A percentile compares a stretch with the other conserved stretches of the same genome.
phyloP scores from a whole-genome alignment of 2,888 invertebrate genomes.

The Macaria liturata region DNA sequence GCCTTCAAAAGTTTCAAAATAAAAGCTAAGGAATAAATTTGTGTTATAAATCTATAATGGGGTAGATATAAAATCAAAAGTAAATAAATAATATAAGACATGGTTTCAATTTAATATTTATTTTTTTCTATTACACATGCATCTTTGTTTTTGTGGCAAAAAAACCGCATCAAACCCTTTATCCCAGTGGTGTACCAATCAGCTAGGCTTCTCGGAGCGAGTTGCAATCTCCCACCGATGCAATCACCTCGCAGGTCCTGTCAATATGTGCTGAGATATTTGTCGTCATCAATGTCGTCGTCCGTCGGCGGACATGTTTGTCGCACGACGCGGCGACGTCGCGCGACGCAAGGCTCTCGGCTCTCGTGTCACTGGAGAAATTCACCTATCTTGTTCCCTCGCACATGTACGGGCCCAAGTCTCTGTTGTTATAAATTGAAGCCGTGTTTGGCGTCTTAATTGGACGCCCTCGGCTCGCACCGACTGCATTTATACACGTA shows the following conservation, averaged over 20 bases:
- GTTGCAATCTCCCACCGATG: conserved; percentile 20
- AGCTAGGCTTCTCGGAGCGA: conserved; percentile 2
- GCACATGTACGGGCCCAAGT: conserved; percentile 47
- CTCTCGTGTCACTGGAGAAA: conserved; percentile 61
- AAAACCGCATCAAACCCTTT: not conserved
- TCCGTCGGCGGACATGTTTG: conserved; percentile 59
- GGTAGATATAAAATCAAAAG: no score
- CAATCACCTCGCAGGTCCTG: conserved; percentile 25
- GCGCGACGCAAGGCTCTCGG: conserved; percentile 41
- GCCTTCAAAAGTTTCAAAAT: no score
- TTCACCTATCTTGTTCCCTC: conserved; percentile 53
- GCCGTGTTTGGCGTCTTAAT: conserved; percentile 62
- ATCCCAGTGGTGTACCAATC: conserved; percentile 8
- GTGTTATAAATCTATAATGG: no score
- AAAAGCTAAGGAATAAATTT: no score
- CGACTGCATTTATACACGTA: conserved; percentile 13
- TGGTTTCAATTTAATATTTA: no score
- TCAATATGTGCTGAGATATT: conserved; percentile 48
- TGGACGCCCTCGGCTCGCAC: conserved; percentile 50
- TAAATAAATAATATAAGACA: no score
- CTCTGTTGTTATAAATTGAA: conserved; percentile 76
- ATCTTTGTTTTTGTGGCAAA: not conserved
- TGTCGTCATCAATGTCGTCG: conserved; percentile 57
- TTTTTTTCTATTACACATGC: no score
- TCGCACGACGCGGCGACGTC: conserved; percentile 34